These are phyloP conservation scores for Pseudomyrmex gracilis DNA, from an alignment of 1,140 invertebrate genomes.

Conservation along the genomic window DNA sequence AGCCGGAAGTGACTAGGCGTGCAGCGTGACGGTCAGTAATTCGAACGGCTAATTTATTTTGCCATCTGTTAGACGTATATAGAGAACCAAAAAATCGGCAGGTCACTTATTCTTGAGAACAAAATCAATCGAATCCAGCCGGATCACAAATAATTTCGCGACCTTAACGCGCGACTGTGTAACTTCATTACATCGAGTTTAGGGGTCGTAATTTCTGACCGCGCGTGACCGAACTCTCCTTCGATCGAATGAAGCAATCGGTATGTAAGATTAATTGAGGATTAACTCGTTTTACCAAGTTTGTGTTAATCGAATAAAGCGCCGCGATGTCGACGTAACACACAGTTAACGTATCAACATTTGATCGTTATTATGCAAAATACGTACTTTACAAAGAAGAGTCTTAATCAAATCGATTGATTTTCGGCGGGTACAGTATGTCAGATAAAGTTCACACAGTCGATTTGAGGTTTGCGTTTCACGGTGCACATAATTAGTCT, in stretches of 20 bases:
- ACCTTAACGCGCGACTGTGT: conserved; percentile 56
- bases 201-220: conserved; percentile 72
- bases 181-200: conserved; percentile 58
- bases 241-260: conserved; percentile 64
- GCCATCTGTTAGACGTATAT: conserved; percentile 71
- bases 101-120: conserved; percentile 47
- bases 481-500: conserved; percentile 31
- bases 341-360: conserved; percentile 6
- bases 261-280: conserved; percentile 27
- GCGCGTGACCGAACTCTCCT: conserved; percentile 68
- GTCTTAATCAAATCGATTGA: conserved; percentile 18
- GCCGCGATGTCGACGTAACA: not conserved
- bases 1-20: conserved; percentile 73
- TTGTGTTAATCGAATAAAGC: not conserved
- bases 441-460: conserved; percentile 19
- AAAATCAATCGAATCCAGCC: not conserved
- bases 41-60: conserved; percentile 80
- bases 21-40: conserved; percentile 67
- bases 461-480: conserved; percentile 5
- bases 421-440: not conserved
- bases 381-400: conserved; percentile 21
- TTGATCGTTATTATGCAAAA: not conserved
- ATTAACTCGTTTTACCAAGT: conserved; percentile 48
- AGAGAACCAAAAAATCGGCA: conserved; percentile 72
- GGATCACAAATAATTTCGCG: conserved; percentile 3